Base-by-base conservation (phyloP, 2,797 vertebrate species). In the Emys orbicularis region DNA sequence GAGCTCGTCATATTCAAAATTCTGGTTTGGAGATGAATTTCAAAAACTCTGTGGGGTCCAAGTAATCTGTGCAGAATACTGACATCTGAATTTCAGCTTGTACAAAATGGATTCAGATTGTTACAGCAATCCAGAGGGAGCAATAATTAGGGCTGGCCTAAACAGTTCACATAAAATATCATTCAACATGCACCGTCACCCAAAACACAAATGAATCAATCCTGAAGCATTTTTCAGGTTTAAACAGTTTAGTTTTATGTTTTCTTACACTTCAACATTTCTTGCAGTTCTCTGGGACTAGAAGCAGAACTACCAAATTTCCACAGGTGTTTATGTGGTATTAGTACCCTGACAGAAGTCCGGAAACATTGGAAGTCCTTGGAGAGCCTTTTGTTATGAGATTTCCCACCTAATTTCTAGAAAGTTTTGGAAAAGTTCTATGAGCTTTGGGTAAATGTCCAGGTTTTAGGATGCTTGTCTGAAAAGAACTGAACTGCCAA, bases 261-360 rank as follows among this genome's bases (percentile, higher is more conserved):
- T 77, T 49, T 77, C 74, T 77, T 77, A 77, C 25, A 49, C 74
- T 49, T 77, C 44, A 29, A 29, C 6, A 8, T 44, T 77, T 31
- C 8, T 49, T 77, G 44, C 27, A 77, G 2, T 12, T 59, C 84
- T 88, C 79, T 90, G 80, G 85, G 77, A 72, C 88, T 83, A 94
- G 16, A 87, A 77, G 2, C 52, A 27, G 44, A 94, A 87, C 93
- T 87, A 84, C 18, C 12, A 86, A 86, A 95, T 85, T 87, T 93
- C 54, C 89, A 94, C 86, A 88, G 41, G 82, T 83, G 86, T 91
- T 94, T 92, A 93, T 81, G 12, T 21, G 16, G 2, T 79, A 80
- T 3, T 88, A 50, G 12, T 90, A 13, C 31, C 76, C 76, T 85
- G 81, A 87, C 84, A 25, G 29, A 91, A 83, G 44, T 93, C 37